Evolutionary conservation across 1,140 invertebrate species (phyloP), one percentile per base, ranked within the genome.

Genomic region (Drosophila repleta): DNA sequence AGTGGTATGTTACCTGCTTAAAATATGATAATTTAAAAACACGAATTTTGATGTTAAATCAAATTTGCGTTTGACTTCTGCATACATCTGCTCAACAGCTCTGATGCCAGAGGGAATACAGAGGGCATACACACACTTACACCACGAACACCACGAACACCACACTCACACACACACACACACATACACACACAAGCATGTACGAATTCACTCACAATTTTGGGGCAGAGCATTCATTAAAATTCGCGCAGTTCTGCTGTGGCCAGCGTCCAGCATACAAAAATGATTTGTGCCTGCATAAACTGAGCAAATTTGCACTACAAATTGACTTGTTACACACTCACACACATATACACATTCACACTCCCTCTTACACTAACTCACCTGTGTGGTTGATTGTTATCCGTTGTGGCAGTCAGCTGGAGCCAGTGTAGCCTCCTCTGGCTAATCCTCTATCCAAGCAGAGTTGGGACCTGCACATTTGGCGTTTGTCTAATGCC

Each of bases 221-320:
- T 17, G 35, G 45, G 29, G 35, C 60, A 37, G 21, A 63, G 57
- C 26, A 35, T 62, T 84, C 64, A 84, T 79, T 79, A 79, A 48
- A 78, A 76, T 76, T 56, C 72, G 61, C 55, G 20, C n/a, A 15
- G 26, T 57, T 43, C 51, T 52, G 20, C 21, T 26, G 1, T 10
- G 18, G 32, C 45, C 35, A 46, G 24, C 52, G 24, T 26, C 26
- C 45, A 26, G 46, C 48, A 51, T 61, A 37, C 43, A 39, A 48
- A 80, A 77, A 77, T 87, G 74, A 85, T 87, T 81, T 85, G 77
- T 87, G 60, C 49, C 35, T 63, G 78, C 80, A 68, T 65, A 65
- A 79, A 76, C 73, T 85, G 62, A 53, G 56, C 76, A 72, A 64
- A 76, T 69, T 79, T 67, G 39, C 62, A 55, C 60, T 80, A 76